Percentiles rank a stretch among this genome's conserved stretches.
phyloP scores from a whole-genome alignment of 2,888 invertebrate genomes.

The Machimus rusticus region DNA sequence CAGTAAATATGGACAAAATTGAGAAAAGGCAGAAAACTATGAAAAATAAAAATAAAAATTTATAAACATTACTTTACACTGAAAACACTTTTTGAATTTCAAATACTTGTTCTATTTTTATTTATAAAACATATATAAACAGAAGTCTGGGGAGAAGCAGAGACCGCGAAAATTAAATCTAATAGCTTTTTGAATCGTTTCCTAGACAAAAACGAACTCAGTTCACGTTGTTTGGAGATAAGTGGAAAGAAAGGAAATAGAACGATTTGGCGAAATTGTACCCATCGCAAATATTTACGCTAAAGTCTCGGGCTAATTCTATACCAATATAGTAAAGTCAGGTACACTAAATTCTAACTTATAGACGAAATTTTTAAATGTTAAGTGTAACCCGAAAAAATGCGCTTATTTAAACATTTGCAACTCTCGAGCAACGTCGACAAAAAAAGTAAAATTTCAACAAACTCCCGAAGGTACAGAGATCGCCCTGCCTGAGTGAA shows the following conservation, averaged over 20 bases:
- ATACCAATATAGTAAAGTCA: slow-evolving; percentile 13
- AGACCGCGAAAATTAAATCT: neutral
- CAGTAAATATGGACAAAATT: too few relatives aligned
- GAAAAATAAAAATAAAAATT: too few relatives aligned
- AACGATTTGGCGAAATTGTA: neutral
- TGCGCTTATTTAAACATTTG: neutral
- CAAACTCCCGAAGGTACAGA: neutral
- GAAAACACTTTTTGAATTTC: neutral
- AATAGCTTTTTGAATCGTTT: neutral
- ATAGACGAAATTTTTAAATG: neutral
- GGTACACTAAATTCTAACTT: slow-evolving; percentile 17
- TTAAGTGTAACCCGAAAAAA: neutral
- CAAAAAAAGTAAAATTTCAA: neutral
- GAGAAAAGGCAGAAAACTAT: too few relatives aligned
- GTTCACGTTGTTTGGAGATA: neutral
- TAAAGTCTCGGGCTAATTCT: neutral
- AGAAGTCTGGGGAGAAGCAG: neutral
- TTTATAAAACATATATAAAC: slow-evolving; percentile 25
- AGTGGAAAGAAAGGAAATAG: neutral
- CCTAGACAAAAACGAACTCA: neutral
- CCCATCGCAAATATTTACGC: neutral
- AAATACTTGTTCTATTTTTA: neutral
- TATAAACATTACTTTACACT: neutral
- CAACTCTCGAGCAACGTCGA: neutral
- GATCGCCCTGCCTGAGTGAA: neutral